A percentile compares a stretch with the other conserved stretches of the same genome.
Evolutionary conservation across 2,888 invertebrate species (phyloP).

Genomic region (Coelopa pilipes): DNA sequence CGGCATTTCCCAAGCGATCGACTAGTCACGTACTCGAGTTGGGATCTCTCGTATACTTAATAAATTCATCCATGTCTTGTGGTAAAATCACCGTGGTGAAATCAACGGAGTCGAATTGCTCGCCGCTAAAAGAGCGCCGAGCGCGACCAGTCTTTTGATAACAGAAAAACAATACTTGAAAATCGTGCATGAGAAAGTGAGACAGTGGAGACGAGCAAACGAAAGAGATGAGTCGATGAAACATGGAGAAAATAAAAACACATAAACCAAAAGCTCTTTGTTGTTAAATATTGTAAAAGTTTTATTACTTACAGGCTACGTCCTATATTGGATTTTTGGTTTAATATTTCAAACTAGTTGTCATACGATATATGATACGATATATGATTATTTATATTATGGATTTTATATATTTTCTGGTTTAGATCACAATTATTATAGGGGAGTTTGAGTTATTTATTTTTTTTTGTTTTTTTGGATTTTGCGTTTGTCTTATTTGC

Average conservation of each 20-base stretch:
- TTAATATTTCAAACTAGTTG: conserved; percentile 15
- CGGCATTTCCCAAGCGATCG: no score
- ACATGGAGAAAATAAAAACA: conserved; percentile 23
- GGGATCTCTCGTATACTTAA: no score
- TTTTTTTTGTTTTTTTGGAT: background rate
- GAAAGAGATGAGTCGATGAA: background rate
- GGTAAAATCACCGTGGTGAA: no score
- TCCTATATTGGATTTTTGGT: background rate
- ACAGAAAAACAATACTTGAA: background rate
- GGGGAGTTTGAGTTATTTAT: background rate
- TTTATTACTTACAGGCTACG: conserved; percentile 3
- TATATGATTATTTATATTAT: conserved; percentile 5
- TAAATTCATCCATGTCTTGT: no score
- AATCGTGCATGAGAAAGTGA: background rate
- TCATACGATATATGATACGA: conserved; percentile 24
- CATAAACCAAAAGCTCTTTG: conserved; percentile 13
- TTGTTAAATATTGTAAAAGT: conserved; percentile 27
- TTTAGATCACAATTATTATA: conserved; percentile 29
- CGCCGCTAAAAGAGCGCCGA: no score
- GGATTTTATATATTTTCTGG: background rate
- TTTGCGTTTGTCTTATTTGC: background rate
- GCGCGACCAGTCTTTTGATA: background rate
- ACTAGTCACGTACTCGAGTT: no score
- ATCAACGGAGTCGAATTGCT: no score
- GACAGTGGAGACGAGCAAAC: background rate